These are phyloP conservation scores for Caenorhabditis japonica DNA, from an alignment of 2,888 invertebrate species.

Conservation along the genomic window DNA sequence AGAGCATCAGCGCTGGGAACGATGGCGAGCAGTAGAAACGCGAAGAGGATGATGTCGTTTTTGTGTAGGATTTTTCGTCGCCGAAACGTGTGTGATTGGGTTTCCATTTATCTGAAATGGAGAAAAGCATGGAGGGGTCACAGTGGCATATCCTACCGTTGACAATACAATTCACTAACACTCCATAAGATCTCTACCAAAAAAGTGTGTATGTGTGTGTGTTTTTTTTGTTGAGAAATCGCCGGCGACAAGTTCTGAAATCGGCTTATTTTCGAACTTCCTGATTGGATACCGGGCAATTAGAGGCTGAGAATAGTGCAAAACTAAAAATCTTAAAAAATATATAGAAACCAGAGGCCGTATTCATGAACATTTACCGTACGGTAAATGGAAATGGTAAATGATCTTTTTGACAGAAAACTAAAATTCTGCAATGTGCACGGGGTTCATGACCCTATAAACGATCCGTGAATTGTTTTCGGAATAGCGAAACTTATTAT, in stretches of 20 bases:
- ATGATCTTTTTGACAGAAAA: no score
- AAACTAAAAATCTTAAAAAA: no score
- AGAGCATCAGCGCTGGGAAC: slow-evolving; percentile 6
- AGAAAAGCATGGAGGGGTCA: not conserved
- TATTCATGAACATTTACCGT: no score
- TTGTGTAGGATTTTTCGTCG: slow-evolving; percentile 19
- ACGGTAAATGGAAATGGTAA: no score
- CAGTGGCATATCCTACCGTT: slow-evolving; percentile 4
- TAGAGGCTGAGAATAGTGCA: no score
- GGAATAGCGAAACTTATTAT: no score
- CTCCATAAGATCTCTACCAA: slow-evolving; percentile 29
- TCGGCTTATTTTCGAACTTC: not conserved
- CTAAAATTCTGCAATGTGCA: no score
- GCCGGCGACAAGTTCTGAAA: slow-evolving; percentile 23
- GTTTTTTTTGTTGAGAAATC: slow-evolving; percentile 7
- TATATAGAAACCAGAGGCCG: no score
- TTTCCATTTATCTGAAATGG: slow-evolving; percentile 35
- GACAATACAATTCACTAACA: slow-evolving; percentile 29
- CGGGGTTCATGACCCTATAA: no score
- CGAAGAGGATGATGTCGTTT: not conserved
- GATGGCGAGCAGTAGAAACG: slow-evolving; percentile 8
- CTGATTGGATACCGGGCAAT: no score
- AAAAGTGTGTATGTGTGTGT: not conserved
- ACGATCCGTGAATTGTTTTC: no score
- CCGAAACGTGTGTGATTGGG: slow-evolving; percentile 22